Base-by-base conservation (phyloP, 92 coral and sea anemone species). In the Muricea muricata region DNA sequence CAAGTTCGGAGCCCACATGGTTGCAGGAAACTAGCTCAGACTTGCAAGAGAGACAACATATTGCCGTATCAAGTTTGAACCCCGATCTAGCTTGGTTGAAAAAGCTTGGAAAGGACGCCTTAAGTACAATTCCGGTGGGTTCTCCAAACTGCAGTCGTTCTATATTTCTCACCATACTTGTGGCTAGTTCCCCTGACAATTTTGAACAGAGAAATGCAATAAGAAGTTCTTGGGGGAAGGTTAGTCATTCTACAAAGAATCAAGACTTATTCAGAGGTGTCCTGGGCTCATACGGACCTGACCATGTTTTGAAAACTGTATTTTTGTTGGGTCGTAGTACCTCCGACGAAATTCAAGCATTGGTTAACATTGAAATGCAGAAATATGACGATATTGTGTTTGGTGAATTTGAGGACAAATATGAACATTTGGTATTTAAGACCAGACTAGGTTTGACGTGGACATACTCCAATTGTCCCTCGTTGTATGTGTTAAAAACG, bases 391-490 rank as follows among this genome's bases (percentile, higher is more conserved):
- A 77, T 34, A 77, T 77, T 32, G 52, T 77, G 9, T 30, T 18
- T 30, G 82, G 69, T 11, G 31, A 77, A 15, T 77, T 77, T 55
- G 69, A 77, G 21, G 82, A 77, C 34, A 77, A 54, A 0, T 77
- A 77, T 37, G n/a, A 57, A 29, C 54, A 77, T 61, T 55, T 77
- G 20, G 82, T 55, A 2, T 57, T 14, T 32, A 77, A 77, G 37
- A 77, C 82, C 54, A 30, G 82, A 31, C 70, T 77, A 47, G 82
- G 82, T 54, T n/a, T 77, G 9, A 77, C 82, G 0, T 77, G 82
- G 82, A 52, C 69, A 25, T 55, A 77, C 37, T 54, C 82, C 26
- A 23, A 32, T 1, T 77, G 82, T 77, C 50, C 68, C 0, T 54
- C 82, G 4, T 68, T 70, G 0, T 77, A 77, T 25, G 25, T 77